Percentiles rank a stretch among this genome's conserved stretches.
Evolutionary conservation across 2,113 vertebrate genomes (phyloP).

Genomic region (Lanius ludovicianus): DNA sequence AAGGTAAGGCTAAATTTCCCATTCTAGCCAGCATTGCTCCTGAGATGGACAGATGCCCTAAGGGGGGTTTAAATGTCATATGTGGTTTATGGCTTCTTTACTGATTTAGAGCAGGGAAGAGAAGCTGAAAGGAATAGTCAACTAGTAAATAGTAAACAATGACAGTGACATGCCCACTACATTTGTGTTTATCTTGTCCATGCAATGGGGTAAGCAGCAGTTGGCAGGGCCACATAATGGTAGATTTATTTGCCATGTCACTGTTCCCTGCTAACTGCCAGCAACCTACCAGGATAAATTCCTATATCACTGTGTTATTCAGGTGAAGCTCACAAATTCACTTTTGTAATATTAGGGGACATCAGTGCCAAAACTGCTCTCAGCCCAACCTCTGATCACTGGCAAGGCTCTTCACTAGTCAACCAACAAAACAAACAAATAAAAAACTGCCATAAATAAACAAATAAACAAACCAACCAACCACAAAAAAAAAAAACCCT

Average conservation of each 20-base stretch:
- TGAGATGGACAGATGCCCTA: neutral
- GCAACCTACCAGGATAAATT: neutral
- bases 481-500: neutral
- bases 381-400: neutral
- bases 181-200: neutral
- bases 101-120: neutral
- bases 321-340: neutral
- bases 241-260: neutral
- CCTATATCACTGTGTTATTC: neutral
- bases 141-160: too few relatives aligned
- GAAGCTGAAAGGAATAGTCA: neutral
- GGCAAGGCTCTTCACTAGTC: neutral
- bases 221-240: rapidly evolving
- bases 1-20: neutral
- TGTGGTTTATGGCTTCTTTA: neutral
- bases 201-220: neutral
- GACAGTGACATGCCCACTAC: neutral
- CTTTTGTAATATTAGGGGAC: neutral
- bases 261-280: neutral
- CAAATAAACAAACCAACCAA: rapidly evolving
- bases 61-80: neutral
- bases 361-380: neutral
- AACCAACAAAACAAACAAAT: neutral
- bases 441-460: neutral
- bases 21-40: neutral